A percentile compares a stretch with the other conserved stretches of the same genome.
phyloP scores from a whole-genome alignment of 2,797 vertebrate species.

The Xyrichtys novacula region DNA sequence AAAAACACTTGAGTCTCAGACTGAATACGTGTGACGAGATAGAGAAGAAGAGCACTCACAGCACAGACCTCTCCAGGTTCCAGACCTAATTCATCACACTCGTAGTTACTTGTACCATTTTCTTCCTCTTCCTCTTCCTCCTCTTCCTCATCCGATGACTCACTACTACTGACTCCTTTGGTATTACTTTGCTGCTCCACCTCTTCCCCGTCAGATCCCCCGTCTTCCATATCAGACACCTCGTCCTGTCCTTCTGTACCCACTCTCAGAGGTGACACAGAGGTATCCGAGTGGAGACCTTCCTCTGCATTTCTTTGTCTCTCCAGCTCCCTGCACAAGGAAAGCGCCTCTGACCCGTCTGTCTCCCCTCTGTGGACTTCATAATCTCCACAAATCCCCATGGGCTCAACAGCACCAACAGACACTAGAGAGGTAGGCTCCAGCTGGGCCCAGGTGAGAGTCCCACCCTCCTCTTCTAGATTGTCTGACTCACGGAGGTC shows the following conservation, averaged over 20 bases:
- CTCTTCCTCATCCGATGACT: constrained; percentile 76
- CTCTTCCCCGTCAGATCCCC: constrained; percentile 63
- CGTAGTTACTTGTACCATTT: constrained; percentile 77
- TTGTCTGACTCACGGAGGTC: constrained; percentile 56
- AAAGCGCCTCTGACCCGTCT: constrained; percentile 54
- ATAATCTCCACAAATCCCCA: constrained; percentile 71
- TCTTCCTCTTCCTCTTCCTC: constrained; percentile 78
- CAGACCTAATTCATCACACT: constrained; percentile 80
- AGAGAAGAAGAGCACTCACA: constrained; percentile 70
- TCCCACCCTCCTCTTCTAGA: constrained; percentile 65
- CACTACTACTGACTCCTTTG: constrained; percentile 70
- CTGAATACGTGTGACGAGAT: constrained; percentile 2
- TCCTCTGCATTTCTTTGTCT: constrained; percentile 55
- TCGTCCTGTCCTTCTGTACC: constrained; percentile 49
- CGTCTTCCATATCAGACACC: constrained; percentile 71
- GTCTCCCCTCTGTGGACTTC: constrained; percentile 64
- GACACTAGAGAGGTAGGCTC: constrained; percentile 78
- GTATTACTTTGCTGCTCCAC: constrained; percentile 55
- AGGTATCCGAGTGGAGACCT: constrained; percentile 29
- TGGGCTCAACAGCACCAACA: constrained; percentile 64
- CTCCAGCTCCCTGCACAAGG: constrained; percentile 64
- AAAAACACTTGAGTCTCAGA: constrained; percentile 23
- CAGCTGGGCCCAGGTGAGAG: constrained; percentile 83
- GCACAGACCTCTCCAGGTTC: constrained; percentile 86
- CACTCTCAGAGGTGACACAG: constrained; percentile 35